Base-by-base conservation (phyloP, 2,113 vertebrate genomes). In the Anoplopoma fimbria region DNA sequence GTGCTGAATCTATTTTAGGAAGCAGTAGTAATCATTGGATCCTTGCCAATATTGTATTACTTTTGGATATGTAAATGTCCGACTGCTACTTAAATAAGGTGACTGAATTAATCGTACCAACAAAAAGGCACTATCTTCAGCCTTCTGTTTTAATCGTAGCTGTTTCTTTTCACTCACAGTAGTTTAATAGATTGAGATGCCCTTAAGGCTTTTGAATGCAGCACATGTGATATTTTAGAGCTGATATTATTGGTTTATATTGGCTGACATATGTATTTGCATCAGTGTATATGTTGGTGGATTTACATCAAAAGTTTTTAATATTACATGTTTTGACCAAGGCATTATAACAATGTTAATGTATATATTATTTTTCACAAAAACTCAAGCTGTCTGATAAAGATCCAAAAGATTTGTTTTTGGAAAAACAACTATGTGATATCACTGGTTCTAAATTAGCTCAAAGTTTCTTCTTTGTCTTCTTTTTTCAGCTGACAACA, bases 401-500 rank as follows among this genome's bases (percentile, higher is more conserved):
- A 0, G 12, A 64, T 6, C 19, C 58, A 34, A 34, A 62, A 62
- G 31, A 34, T 33, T 9, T 17, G 4, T 33, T 33, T 14, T 33
- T 13, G 34, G 55, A 42, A 9, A 65, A 17, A 27, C 31, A 34
- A 21, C 55, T 8, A 15, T 40, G 42, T 45, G 40, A 68, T 13
- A 31, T 47, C 38, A 42, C 38, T 68, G 40, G 14, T 29, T 47
- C 40, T 68, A 29, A 47, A 68, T 68, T 1, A 45, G 25, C 40
- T 31, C 64, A 68, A 47, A 68, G 27, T 47, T 40, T 36, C 7
- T 49, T 33, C 21, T 75, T 29, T 80, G 13, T 83, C 6, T 81
- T 51, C 62, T 80, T 34, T n/a, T 65, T 81, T 49, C 75, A 99
- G 98, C 98, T 85, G 97, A 97, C 61, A 96, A 96, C 90, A 95